Evolutionary conservation across 2,888 invertebrate species (phyloP).

Genomic region (Doris montereyensis): DNA sequence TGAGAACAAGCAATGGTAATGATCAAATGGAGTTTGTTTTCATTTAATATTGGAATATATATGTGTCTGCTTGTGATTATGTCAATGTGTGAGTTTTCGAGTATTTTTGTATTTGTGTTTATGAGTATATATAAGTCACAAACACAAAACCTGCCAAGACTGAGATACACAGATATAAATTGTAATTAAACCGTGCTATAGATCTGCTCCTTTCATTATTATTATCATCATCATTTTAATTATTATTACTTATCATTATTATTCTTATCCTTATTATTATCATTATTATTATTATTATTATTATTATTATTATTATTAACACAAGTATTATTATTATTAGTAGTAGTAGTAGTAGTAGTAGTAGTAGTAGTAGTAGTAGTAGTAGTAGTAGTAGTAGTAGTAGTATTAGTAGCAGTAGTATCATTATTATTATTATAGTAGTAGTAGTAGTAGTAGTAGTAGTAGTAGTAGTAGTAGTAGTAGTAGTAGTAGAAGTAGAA

Average conservation of each 20-base stretch:
- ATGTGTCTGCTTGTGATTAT: too few relatives aligned
- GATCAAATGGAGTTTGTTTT: too few relatives aligned
- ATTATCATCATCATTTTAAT: background rate
- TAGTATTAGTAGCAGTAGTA: background rate
- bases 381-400: background rate
- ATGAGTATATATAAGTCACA: too few relatives aligned
- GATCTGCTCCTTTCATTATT: background rate
- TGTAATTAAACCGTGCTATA: too few relatives aligned
- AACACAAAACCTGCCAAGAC: too few relatives aligned
- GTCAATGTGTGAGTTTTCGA: too few relatives aligned
- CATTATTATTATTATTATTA: background rate
- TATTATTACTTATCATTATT: background rate
- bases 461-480: background rate
- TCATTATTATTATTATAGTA: background rate
- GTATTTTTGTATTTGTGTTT: too few relatives aligned
- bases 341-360: slow-evolving; percentile 10
- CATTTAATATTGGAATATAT: too few relatives aligned
- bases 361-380: background rate
- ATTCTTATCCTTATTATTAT: background rate
- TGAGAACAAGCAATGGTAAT: too few relatives aligned
- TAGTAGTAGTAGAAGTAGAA: background rate
- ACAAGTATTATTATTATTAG: background rate
- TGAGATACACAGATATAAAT: too few relatives aligned
- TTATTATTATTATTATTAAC: background rate
- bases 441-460: background rate